Evolutionary conservation across 2,113 vertebrate genomes (phyloP).

Genomic region (Forbesichthys agassizii): DNA sequence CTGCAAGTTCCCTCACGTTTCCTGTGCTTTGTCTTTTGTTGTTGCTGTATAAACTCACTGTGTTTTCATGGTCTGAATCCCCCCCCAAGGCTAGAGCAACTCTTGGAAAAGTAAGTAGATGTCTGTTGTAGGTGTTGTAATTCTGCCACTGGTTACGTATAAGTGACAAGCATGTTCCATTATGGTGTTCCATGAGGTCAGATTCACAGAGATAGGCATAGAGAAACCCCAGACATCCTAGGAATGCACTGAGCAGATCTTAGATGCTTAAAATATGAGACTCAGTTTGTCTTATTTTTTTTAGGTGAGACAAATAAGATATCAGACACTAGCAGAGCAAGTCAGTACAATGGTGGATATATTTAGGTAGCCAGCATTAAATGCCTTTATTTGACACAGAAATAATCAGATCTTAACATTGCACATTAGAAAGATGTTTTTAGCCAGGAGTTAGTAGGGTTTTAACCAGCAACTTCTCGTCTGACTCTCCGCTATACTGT

Average conservation of each 20-base stretch:
- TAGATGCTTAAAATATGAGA: constrained; percentile 1
- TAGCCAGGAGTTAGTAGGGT: too few relatives aligned
- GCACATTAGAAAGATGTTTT: too few relatives aligned
- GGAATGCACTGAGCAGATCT: neutral
- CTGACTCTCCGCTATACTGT: too few relatives aligned
- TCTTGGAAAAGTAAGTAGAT: constrained; percentile 13
- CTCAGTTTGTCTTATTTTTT: neutral
- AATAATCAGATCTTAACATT: too few relatives aligned
- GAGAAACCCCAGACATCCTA: neutral
- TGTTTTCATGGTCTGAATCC: constrained; percentile 53
- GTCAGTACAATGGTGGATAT: neutral
- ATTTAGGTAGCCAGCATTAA: too few relatives aligned
- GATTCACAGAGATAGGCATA: too few relatives aligned
- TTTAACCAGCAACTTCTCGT: too few relatives aligned
- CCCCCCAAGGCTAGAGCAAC: constrained; percentile 29
- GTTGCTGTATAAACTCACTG: constrained; percentile 53
- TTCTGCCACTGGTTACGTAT: constrained; percentile 11
- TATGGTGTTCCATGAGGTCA: neutral
- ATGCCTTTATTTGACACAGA: too few relatives aligned
- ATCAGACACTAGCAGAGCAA: neutral
- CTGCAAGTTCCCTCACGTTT: constrained; percentile 59
- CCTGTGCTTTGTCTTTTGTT: constrained; percentile 49
- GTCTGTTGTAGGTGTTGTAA: constrained; percentile 27
- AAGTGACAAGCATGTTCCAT: constrained; percentile 36
- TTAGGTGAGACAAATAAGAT: neutral